Conservation (phyloP, 35 echinoderm and acorn worm species). For the Heliocidaris tuberculata region DNA sequence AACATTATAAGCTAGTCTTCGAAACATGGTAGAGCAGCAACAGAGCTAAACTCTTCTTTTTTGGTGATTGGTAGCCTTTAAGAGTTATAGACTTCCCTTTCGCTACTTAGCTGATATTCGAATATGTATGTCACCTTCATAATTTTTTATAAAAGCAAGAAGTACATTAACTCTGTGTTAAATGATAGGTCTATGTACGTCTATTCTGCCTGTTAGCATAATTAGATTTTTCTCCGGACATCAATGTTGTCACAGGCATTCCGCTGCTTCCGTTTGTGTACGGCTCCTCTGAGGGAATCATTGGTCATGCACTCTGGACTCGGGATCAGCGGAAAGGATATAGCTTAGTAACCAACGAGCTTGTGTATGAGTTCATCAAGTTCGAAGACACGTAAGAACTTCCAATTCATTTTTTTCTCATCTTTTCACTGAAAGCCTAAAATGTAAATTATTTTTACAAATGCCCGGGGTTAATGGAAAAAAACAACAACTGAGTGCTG, state of each 20-base stretch:
- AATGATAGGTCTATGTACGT: too few relatives aligned
- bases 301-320: neutral
- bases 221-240: neutral
- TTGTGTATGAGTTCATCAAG: constrained; percentile 27
- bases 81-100: too few relatives aligned
- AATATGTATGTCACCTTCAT: too few relatives aligned
- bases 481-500: too few relatives aligned
- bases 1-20: too few relatives aligned
- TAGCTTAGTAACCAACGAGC: neutral
- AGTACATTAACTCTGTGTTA: too few relatives aligned
- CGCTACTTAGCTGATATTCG: too few relatives aligned
- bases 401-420: neutral
- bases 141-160: too few relatives aligned
- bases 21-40: too few relatives aligned
- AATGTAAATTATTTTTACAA: neutral
- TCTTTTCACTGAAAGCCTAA: neutral
- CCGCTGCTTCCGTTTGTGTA: constrained; percentile 15
- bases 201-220: neutral
- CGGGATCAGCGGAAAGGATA: neutral
- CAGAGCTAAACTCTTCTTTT: too few relatives aligned
- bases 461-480: too few relatives aligned
- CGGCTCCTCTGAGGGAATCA: neutral
- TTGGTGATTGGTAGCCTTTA: too few relatives aligned
- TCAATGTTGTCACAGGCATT: neutral
- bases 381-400: neutral